A percentile compares a stretch with the other conserved stretches of the same genome.
Evolutionary conservation across 2,888 invertebrate genomes (phyloP).

Genomic region (Tromatobia lineatoria): DNA sequence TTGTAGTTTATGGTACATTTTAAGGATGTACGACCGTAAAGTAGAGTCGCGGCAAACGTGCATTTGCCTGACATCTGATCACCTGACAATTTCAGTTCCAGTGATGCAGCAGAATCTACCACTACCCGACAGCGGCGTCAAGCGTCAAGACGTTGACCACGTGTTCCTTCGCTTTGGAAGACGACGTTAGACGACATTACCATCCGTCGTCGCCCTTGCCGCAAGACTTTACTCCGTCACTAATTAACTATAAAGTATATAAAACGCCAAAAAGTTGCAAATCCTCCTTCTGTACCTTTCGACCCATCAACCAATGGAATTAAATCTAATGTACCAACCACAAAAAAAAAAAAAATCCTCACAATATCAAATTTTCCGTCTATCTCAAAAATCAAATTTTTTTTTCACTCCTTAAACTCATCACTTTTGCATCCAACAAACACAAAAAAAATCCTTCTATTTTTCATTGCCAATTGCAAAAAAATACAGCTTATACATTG

Average conservation of each 20-base stretch:
- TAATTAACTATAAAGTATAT: slow-evolving; percentile 38
- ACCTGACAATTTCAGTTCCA: slow-evolving; percentile 75
- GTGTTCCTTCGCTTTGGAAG: slow-evolving; percentile 96
- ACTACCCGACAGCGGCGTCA: slow-evolving; percentile 89
- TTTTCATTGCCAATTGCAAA: neutral
- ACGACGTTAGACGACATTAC: slow-evolving; percentile 88
- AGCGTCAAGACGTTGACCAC: slow-evolving; percentile 96
- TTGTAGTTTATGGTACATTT: neutral
- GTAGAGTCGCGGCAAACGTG: no score
- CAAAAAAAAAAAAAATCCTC: neutral
- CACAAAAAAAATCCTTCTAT: neutral
- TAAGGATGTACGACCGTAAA: neutral
- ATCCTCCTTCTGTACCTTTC: slow-evolving; percentile 32
- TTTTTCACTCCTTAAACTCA: neutral
- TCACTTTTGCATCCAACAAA: neutral
- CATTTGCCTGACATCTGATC: no score
- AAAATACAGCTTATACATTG: neutral
- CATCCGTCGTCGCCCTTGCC: slow-evolving; percentile 53
- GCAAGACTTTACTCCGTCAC: slow-evolving; percentile 61
- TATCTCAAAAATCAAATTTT: no score
- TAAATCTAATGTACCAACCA: slow-evolving; percentile 4
- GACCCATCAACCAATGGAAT: slow-evolving; percentile 26
- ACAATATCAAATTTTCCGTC: no score
- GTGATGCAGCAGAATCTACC: slow-evolving; percentile 82
- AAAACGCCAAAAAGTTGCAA: slow-evolving; percentile 38